A percentile compares a stretch with the other conserved stretches of the same genome.
phyloP scores from a whole-genome alignment of 2,113 vertebrate species.

The Campylorhamphus procurvoides region DNA sequence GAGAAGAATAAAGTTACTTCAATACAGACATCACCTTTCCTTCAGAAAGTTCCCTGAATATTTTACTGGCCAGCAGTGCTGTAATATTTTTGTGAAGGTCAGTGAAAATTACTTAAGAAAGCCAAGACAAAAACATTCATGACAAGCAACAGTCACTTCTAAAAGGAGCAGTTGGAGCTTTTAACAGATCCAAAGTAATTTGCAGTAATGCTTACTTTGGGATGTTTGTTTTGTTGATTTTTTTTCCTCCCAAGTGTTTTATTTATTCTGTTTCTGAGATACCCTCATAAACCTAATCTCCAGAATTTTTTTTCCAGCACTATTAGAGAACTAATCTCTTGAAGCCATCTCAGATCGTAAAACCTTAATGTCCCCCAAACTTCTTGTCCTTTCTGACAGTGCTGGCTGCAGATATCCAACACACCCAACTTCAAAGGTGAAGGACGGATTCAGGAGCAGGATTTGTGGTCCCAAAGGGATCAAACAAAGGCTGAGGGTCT shows the following conservation, averaged over 20 bases:
- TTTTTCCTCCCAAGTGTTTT: neutral
- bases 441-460: neutral
- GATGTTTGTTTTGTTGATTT: neutral
- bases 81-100: constrained; percentile 33
- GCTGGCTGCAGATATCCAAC: neutral
- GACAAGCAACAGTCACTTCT: neutral
- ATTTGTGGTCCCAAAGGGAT: neutral
- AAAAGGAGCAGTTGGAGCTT: neutral
- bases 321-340: neutral
- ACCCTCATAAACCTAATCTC: neutral
- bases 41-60: constrained; percentile 14
- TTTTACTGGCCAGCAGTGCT: neutral
- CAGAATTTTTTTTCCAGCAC: neutral
- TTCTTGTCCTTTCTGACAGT: neutral
- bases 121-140: neutral
- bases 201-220: neutral
- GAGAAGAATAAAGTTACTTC: constrained; percentile 12
- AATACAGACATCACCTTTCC: neutral
- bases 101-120: constrained; percentile 8
- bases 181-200: neutral
- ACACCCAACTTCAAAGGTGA: too few species aligned
- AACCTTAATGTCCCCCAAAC: neutral
- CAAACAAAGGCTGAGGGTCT: neutral
- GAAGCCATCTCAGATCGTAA: neutral
- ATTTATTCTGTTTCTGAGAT: neutral